These are phyloP conservation scores for Sinhomidia bicolor DNA, from an alignment of 2,888 invertebrate species.

Conservation along the genomic window DNA sequence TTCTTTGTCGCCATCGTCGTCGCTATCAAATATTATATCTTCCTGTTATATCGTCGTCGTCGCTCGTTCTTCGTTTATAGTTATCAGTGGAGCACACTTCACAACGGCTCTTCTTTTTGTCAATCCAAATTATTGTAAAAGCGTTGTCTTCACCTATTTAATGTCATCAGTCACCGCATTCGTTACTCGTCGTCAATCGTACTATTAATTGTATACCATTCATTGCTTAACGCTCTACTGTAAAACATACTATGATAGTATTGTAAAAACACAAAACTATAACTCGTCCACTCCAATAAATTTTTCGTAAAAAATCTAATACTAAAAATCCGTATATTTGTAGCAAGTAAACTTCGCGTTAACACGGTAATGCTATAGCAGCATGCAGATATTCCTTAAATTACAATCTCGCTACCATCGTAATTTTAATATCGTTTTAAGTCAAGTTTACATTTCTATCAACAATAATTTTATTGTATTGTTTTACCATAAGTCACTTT, in stretches of 20 bases:
- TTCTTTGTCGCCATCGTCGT: constrained; percentile 36
- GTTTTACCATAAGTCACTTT: neutral
- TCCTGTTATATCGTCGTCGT: constrained; percentile 39
- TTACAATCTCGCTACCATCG: neutral
- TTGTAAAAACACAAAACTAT: constrained; percentile 1
- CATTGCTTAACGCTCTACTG: constrained; percentile 11
- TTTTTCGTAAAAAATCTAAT: neutral
- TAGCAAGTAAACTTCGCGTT: constrained; percentile 5
- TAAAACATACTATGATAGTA: neutral
- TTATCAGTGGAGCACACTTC: neutral
- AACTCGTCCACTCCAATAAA: constrained; percentile 44
- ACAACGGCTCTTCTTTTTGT: neutral
- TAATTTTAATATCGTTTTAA: neutral
- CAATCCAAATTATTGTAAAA: constrained; percentile 14
- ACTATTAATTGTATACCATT: neutral
- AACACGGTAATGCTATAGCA: neutral
- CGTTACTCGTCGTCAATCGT: constrained; percentile 44
- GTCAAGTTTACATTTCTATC: neutral
- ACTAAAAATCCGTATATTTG: neutral
- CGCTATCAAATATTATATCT: constrained; percentile 24
- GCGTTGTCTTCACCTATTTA: constrained; percentile 27
- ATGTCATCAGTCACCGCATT: constrained; percentile 36
- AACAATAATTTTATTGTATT: neutral
- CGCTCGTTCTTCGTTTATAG: constrained; percentile 19
- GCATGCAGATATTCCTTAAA: neutral